Base-by-base conservation (phyloP, 2,888 invertebrate genomes). In the Choristoneura rosaceana region DNA sequence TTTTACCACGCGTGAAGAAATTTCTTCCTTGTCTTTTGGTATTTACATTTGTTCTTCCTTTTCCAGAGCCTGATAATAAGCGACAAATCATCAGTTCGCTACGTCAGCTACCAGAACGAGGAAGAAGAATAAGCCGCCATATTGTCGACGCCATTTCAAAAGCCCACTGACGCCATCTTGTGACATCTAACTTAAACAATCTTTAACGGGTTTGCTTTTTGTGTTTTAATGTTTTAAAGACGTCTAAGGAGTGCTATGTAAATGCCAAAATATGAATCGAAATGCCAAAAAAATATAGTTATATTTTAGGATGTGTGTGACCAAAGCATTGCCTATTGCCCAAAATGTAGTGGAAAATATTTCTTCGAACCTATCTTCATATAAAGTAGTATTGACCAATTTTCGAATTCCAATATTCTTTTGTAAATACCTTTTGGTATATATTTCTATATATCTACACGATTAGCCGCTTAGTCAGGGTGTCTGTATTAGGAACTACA, bases 91-190 rank as follows among this genome's bases (percentile, higher is more conserved):
- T 98, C 99, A 60, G 98, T 99, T 45, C 96, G 98, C 80, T 99
- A 99, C 93, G 98, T 99, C 70, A 98, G 98, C 84, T 99, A 99
- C 92, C 97, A 98, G 89, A 98, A 98, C 89, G 98, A 98, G 83
- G 98, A 98, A 81, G 98, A 98, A 81, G 97, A 97, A 84, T 94
- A 89, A 84, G 79, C 62, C 58, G 38, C 62, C 69, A 69, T 55
- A 12, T 76, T 79, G 74, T 38, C 69, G 77, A 75, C 84, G 83
- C 89, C 89, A 89, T 88, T 78, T 88, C 87, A 84, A 84, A 69
- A 80, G n/a, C 52, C 50, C 50, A 55, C 52, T 52, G 9, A 14
- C 77, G 79, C 82, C 81, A 79, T 77, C 77, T 77, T 41, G 61
- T 62, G 71, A 71, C 64, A 41, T 77, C 64, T 73, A 76, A 76